Evolutionary conservation across 2,113 vertebrate species (phyloP).

Genomic region (Galeopterus variegatus): DNA sequence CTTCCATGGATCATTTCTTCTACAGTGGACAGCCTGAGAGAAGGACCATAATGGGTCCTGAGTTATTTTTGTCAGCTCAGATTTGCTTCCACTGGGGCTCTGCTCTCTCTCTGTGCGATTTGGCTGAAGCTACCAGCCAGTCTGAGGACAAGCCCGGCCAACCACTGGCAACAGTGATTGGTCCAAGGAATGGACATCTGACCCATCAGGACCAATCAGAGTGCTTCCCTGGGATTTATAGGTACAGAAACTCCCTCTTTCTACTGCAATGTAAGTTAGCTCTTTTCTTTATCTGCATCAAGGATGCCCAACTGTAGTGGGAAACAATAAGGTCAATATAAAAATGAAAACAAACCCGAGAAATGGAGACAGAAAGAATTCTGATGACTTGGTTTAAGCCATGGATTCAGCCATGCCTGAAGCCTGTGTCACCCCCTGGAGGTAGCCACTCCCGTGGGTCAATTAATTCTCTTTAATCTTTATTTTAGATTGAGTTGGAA

Average conservation of each 20-base stretch:
- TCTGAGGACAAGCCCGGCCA: neutral
- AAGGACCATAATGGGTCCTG: neutral
- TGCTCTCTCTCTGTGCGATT: neutral
- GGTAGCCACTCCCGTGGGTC: neutral
- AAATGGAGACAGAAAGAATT: neutral
- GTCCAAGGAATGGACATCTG: constrained; percentile 21
- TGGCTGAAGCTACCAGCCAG: neutral
- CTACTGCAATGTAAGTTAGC: neutral
- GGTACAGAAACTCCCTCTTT: neutral
- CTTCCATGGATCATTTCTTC: neutral
- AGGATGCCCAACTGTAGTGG: neutral
- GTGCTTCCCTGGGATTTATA: constrained; percentile 16
- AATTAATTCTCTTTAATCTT: neutral
- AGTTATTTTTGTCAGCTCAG: constrained; percentile 31
- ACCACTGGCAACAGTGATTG: neutral
- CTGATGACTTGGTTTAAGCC: constrained; percentile 12
- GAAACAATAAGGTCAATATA: neutral
- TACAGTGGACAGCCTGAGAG: neutral
- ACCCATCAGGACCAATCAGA: constrained; percentile 33
- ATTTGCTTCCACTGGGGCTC: neutral
- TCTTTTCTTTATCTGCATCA: neutral
- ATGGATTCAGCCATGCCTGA: neutral
- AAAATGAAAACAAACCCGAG: neutral
- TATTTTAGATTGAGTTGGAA: neutral
- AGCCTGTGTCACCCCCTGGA: neutral